Evolutionary conservation across 2,113 vertebrate genomes (phyloP).

Genomic region (Chaetodon trifascialis): DNA sequence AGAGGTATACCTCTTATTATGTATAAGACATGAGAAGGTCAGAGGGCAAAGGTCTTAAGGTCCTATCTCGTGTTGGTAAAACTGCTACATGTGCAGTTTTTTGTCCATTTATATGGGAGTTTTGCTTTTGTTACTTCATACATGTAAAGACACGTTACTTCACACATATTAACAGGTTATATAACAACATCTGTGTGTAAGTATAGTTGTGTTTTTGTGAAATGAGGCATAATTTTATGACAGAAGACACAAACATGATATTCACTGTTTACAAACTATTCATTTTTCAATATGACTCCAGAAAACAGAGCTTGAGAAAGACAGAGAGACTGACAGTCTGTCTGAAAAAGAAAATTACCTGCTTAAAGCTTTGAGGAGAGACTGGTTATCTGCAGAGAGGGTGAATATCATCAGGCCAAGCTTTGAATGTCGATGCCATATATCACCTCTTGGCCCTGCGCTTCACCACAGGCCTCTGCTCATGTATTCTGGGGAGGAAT

Average conservation of each 20-base stretch:
- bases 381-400: conserved; percentile 33
- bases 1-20: background rate
- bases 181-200: no score
- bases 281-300: background rate
- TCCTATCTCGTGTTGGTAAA: background rate
- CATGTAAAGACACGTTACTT: no score
- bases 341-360: background rate
- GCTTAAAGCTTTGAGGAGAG: conserved; percentile 11
- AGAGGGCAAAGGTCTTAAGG: conserved; percentile 17
- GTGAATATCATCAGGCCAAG: conserved; percentile 51
- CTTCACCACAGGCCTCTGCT: conserved; percentile 57
- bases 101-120: background rate
- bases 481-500: conserved; percentile 61
- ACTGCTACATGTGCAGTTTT: background rate
- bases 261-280: background rate
- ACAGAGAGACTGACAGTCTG: background rate
- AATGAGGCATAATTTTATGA: background rate
- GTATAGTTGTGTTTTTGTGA: background rate
- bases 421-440: conserved; percentile 66
- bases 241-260: background rate
- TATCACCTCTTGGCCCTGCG: conserved; percentile 65
- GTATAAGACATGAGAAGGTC: conserved; percentile 24
- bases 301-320: background rate
- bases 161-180: background rate
- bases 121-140: no score